These are phyloP conservation scores for Brachionus paranguensis DNA, from an alignment of 1,140 invertebrate genomes.

Conservation along the genomic window DNA sequence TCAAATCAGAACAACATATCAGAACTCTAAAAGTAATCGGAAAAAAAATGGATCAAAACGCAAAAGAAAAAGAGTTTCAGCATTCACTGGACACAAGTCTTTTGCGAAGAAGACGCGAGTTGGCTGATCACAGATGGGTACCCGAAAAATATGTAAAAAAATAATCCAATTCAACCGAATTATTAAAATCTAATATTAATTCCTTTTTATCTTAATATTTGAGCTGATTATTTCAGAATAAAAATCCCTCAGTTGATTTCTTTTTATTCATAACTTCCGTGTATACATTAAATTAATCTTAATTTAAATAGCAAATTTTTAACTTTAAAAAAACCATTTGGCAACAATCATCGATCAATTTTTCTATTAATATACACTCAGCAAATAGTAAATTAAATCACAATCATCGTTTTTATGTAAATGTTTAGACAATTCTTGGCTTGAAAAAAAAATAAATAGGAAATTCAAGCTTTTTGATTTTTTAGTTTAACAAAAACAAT, in stretches of 20 bases:
- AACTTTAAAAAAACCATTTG: not conserved
- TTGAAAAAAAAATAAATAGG: not conserved
- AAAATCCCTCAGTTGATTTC: not conserved
- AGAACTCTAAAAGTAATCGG: slow-evolving; percentile 31
- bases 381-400: not conserved
- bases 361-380: not conserved
- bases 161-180: not conserved
- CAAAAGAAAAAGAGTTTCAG: slow-evolving; percentile 11
- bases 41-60: slow-evolving; percentile 12
- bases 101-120: slow-evolving; percentile 22
- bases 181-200: slow-evolving; percentile 3
- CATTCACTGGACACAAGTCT: not conserved
- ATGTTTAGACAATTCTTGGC: not conserved
- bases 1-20: slow-evolving; percentile 28
- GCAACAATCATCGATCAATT: not conserved
- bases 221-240: not conserved
- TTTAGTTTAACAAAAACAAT: not conserved
- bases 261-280: not conserved
- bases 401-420: not conserved
- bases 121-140: slow-evolving; percentile 33
- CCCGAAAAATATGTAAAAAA: slow-evolving; percentile 38
- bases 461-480: not conserved
- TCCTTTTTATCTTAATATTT: not conserved
- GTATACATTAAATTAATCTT: not conserved
- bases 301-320: not conserved